Percentiles rank a stretch among this genome's conserved stretches.
Evolutionary conservation across 2,888 invertebrate genomes (phyloP).

Genomic region (Prosapia bicincta): DNA sequence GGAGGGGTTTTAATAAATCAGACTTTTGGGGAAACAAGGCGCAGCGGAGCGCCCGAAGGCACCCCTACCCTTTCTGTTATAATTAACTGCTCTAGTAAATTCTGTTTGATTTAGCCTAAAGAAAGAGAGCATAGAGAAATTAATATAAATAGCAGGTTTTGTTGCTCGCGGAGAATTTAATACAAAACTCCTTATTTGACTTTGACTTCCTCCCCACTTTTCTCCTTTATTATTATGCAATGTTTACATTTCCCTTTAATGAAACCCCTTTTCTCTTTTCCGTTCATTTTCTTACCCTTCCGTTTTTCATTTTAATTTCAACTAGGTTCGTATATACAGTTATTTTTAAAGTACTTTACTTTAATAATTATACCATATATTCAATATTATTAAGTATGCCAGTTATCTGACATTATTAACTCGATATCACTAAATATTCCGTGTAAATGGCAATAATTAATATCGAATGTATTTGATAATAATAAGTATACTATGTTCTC

Average conservation of each 20-base stretch:
- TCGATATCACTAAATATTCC: too few species aligned
- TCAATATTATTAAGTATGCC: too few species aligned
- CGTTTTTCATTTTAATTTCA: slow-evolving; percentile 6
- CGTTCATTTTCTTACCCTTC: slow-evolving; percentile 18
- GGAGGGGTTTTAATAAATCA: slow-evolving; percentile 34
- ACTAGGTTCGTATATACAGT: not conserved
- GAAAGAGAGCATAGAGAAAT: slow-evolving; percentile 30
- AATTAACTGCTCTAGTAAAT: slow-evolving; percentile 35
- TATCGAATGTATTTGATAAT: too few species aligned
- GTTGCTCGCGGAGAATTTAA: slow-evolving; percentile 31
- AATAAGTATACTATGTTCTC: too few species aligned
- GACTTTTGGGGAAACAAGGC: slow-evolving; percentile 30
- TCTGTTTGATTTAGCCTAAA: slow-evolving; percentile 36
- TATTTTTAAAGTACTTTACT: too few species aligned
- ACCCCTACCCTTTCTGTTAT: slow-evolving; percentile 20
- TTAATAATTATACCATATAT: too few species aligned
- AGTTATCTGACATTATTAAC: too few species aligned
- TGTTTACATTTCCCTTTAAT: slow-evolving; percentile 31
- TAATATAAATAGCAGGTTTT: slow-evolving; percentile 32
- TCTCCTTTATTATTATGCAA: slow-evolving; percentile 28
- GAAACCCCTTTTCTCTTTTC: slow-evolving; percentile 25
- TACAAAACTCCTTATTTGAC: slow-evolving; percentile 33
- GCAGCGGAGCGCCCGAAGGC: slow-evolving; percentile 14
- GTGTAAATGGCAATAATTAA: too few species aligned
- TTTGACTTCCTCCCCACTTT: slow-evolving; percentile 26